Evolutionary conservation across 2,797 vertebrate genomes (phyloP).

Genomic region (Aratinga solstitialis): DNA sequence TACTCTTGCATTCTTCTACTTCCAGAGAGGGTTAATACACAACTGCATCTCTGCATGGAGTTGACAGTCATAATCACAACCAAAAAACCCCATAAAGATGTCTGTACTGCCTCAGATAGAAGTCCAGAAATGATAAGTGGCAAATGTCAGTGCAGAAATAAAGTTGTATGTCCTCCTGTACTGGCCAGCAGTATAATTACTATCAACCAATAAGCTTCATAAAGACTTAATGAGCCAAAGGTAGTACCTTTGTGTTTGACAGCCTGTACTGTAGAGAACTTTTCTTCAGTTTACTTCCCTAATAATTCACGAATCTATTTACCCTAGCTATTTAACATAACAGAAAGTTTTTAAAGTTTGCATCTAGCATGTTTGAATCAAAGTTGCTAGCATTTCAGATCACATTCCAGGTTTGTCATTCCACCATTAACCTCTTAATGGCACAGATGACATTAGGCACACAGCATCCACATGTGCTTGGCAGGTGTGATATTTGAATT

Average conservation of each 20-base stretch:
- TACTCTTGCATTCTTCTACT: background rate
- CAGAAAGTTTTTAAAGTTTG: background rate
- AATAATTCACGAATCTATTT: background rate
- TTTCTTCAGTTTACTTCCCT: background rate
- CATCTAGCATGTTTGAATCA: background rate
- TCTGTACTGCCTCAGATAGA: background rate
- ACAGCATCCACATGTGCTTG: accelerated
- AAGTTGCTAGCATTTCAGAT: background rate
- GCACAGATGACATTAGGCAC: background rate
- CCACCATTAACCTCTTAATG: accelerated
- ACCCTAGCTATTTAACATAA: background rate
- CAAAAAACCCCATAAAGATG: background rate
- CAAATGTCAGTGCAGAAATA: background rate
- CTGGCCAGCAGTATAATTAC: background rate
- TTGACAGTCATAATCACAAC: background rate
- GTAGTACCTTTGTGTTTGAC: background rate
- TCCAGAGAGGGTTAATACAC: background rate
- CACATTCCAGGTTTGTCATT: background rate
- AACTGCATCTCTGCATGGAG: background rate
- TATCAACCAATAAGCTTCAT: background rate
- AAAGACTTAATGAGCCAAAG: background rate
- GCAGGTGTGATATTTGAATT: background rate
- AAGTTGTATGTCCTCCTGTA: background rate
- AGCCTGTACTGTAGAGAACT: background rate
- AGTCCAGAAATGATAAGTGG: background rate